These are phyloP conservation scores for Xyrauchen texanus DNA, from an alignment of 2,113 vertebrate species.

Conservation along the genomic window DNA sequence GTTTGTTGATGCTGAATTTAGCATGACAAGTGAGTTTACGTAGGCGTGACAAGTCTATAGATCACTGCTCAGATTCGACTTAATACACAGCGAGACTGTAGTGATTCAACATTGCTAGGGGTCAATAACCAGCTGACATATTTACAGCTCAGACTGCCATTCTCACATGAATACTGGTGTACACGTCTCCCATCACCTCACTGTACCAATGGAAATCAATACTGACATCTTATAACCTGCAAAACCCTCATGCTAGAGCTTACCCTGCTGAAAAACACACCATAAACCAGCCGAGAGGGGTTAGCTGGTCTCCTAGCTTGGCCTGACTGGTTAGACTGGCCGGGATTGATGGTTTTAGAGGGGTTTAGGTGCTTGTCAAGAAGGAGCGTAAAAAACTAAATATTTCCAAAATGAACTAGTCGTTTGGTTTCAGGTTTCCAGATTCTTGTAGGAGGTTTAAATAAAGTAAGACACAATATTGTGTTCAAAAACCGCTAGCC, in stretches of 20 bases:
- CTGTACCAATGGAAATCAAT: constrained; percentile 55
- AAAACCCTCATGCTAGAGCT: constrained; percentile 25
- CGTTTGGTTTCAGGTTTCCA: no score
- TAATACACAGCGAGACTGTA: background rate
- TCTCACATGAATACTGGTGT: constrained; percentile 17
- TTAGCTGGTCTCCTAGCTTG: no score
- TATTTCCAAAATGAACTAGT: no score
- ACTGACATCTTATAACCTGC: constrained; percentile 2
- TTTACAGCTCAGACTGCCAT: constrained; percentile 9
- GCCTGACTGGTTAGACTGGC: no score
- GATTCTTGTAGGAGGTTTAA: no score
- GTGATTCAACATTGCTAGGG: background rate
- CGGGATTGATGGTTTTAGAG: no score
- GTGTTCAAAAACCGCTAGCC: no score
- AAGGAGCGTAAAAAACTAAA: no score
- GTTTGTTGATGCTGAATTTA: background rate
- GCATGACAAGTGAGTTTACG: background rate
- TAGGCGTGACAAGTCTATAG: background rate
- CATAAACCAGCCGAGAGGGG: no score
- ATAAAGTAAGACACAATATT: no score
- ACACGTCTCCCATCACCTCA: constrained; percentile 41
- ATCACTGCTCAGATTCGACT: background rate
- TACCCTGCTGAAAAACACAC: background rate
- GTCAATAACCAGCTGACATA: constrained; percentile 45
- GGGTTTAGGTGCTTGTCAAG: no score